Evolutionary conservation across 2,113 vertebrate genomes (phyloP).

Genomic region (Grallaria varia): DNA sequence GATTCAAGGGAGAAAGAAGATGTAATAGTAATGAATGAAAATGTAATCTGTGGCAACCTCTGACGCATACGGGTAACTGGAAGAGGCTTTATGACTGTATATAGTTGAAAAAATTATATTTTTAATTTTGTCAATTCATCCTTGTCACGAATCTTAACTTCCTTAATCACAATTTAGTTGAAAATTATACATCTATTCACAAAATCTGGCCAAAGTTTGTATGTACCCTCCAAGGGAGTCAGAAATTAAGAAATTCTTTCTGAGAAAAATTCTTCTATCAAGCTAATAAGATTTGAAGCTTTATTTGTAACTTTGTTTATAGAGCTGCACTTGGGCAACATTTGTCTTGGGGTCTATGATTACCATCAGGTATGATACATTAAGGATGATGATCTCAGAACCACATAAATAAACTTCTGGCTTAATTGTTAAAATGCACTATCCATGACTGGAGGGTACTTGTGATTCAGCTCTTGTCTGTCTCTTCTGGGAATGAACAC

Average conservation of each 20-base stretch:
- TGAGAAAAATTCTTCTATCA: not conserved
- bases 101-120: constrained; percentile 42
- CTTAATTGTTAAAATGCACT: not conserved
- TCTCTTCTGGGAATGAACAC: not conserved
- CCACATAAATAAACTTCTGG: not conserved
- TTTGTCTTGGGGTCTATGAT: not conserved
- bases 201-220: not conserved
- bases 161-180: constrained; percentile 15
- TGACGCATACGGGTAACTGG: constrained; percentile 51
- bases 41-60: constrained; percentile 51
- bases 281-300: not conserved
- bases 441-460: not conserved
- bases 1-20: constrained; percentile 52
- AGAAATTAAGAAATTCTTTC: not conserved
- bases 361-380: not conserved
- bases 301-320: not conserved
- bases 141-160: not conserved
- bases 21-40: constrained; percentile 65
- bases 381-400: not conserved
- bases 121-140: constrained; percentile 21
- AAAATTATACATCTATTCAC: not conserved
- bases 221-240: not conserved
- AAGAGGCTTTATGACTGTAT: constrained; percentile 37
- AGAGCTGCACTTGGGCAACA: not conserved
- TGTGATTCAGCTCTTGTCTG: not conserved